phyloP scores from a whole-genome alignment of 1,140 invertebrate species.

The Listronotus oregonensis region DNA sequence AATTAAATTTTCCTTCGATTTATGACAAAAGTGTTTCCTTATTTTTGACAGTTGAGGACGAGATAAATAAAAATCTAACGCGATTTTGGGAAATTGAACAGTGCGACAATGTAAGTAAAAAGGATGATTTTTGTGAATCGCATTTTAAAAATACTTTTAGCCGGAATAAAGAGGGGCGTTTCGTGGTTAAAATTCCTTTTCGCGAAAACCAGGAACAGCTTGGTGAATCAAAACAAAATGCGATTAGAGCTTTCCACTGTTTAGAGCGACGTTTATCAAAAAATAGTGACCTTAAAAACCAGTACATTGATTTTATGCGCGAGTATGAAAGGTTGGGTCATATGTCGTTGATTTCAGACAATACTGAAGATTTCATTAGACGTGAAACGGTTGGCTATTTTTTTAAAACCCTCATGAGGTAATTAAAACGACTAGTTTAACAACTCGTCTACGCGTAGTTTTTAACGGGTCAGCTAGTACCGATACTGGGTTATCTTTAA shows the following conservation, averaged over 20 bases:
- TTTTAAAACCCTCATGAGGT: no score
- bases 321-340: slow-evolving; percentile 47
- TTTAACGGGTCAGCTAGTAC: no score
- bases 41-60: not conserved
- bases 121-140: slow-evolving; percentile 7
- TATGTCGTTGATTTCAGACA: no score
- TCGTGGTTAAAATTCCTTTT: slow-evolving; percentile 29
- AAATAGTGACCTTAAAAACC: slow-evolving; percentile 33
- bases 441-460: no score
- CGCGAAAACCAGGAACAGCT: slow-evolving; percentile 12
- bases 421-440: no score
- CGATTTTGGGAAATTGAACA: slow-evolving; percentile 21
- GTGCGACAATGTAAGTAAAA: not conserved
- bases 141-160: not conserved
- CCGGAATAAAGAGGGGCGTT: slow-evolving; percentile 11
- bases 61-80: slow-evolving; percentile 1
- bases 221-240: slow-evolving; percentile 26
- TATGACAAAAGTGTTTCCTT: not conserved
- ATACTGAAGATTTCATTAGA: no score
- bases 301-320: slow-evolving; percentile 45
- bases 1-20: not conserved
- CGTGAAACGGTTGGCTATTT: no score
- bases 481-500: no score
- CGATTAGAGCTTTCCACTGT: slow-evolving; percentile 23
- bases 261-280: slow-evolving; percentile 45